Conservation (phyloP, 2,888 invertebrate species). For the Aspidapion aeneum region DNA sequence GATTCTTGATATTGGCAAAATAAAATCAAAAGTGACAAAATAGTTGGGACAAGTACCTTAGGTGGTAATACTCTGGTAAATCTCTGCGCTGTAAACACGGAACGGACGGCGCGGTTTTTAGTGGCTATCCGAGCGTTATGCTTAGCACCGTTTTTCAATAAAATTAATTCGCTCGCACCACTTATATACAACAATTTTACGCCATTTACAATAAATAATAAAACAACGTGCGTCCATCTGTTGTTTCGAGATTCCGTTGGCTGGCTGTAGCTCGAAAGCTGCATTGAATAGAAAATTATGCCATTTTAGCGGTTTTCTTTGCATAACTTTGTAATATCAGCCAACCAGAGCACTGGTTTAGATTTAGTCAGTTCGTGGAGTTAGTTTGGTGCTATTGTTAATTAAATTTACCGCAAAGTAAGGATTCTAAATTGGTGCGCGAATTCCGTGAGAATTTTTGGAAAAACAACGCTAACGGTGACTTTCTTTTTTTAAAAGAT, state of each 20-base stretch:
- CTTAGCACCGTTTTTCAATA: not conserved
- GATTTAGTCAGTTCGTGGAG: not conserved
- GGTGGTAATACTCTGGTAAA: too few species aligned
- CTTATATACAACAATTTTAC: not conserved
- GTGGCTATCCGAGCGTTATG: not conserved
- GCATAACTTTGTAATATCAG: not conserved
- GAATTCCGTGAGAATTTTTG: not conserved
- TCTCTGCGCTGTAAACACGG: too few species aligned
- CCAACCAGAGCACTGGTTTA: not conserved
- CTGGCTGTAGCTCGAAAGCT: not conserved
- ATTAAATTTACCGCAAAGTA: not conserved
- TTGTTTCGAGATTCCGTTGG: not conserved
- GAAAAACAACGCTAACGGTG: too few species aligned
- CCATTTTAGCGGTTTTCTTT: not conserved
- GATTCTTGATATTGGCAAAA: too few species aligned
- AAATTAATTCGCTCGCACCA: not conserved
- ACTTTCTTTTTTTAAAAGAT: too few species aligned
- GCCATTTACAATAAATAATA: not conserved
- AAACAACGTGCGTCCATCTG: not conserved
- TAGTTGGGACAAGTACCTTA: too few species aligned
- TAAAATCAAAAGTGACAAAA: too few species aligned
- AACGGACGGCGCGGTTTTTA: not conserved
- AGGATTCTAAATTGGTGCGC: not conserved
- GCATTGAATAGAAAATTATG: not conserved
- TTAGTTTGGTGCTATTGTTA: not conserved